A percentile compares a stretch with the other conserved stretches of the same genome.
Conservation (phyloP, 37 sponge, comb jelly and placozoan species). For the Beroe forskalii region DNA sequence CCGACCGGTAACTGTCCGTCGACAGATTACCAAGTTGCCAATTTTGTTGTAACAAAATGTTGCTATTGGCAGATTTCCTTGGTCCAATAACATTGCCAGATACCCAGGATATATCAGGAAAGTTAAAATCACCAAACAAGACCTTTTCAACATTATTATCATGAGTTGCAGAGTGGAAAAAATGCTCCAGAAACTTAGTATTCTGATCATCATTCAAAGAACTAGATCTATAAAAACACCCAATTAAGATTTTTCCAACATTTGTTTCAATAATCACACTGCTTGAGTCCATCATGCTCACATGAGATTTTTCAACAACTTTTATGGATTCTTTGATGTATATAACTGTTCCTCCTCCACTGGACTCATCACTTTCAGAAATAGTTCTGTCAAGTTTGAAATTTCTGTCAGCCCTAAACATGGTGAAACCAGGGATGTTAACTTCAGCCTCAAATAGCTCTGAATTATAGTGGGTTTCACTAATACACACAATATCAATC, state of each 20-base stretch:
- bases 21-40: too few species aligned
- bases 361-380: not conserved
- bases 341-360: not conserved
- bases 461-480: not conserved
- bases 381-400: not conserved
- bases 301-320: too few species aligned
- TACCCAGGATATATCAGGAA: not conserved
- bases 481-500: not conserved
- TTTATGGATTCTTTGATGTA: not conserved
- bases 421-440: not conserved
- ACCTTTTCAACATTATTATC: not conserved
- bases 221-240: not conserved
- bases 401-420: not conserved
- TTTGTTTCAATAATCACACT: too few species aligned
- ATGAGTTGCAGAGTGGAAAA: not conserved
- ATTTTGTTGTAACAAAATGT: too few species aligned
- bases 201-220: not conserved
- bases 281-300: too few species aligned
- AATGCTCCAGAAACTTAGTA: not conserved
- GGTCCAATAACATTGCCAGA: not conserved
- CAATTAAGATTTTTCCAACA: not conserved
- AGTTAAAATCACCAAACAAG: too few species aligned
- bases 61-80: too few species aligned
- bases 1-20: too few species aligned
- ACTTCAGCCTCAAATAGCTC: not conserved